phyloP scores from a whole-genome alignment of 2,888 invertebrate genomes.

The Scaptomyza reducta region DNA sequence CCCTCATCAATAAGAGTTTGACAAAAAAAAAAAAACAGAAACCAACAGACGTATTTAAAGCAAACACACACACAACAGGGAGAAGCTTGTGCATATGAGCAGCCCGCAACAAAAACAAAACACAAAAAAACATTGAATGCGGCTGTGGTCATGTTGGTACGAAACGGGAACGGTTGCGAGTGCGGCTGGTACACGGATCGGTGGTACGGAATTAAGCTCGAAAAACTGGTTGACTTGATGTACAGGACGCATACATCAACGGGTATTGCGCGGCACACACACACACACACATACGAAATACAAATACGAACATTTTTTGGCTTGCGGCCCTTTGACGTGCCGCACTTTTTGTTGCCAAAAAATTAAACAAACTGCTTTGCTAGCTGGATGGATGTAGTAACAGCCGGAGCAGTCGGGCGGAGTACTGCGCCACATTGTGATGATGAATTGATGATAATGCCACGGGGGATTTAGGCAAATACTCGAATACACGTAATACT shows the following conservation, averaged over 20 bases:
- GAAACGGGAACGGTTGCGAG: conserved; percentile 9
- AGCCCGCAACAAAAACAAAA: conserved; percentile 24
- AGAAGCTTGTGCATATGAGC: conserved; percentile 44
- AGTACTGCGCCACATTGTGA: conserved; percentile 53
- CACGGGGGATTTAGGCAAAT: conserved; percentile 64
- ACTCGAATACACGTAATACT: conserved; percentile 27
- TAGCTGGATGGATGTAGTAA: conserved; percentile 3
- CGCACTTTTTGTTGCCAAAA: conserved; percentile 62
- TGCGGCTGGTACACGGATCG: conserved; percentile 33
- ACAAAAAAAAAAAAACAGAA: conserved; percentile 5
- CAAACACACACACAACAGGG: conserved; percentile 31
- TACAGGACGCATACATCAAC: conserved; percentile 42
- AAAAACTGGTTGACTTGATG: conserved; percentile 50
- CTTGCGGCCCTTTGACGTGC: conserved; percentile 46
- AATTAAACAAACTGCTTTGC: conserved; percentile 68
- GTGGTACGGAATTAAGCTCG: conserved; percentile 9
- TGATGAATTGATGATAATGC: conserved; percentile 80
- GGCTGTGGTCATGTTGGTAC: conserved; percentile 33
- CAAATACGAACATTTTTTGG: conserved; percentile 28
- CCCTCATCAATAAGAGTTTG: neutral
- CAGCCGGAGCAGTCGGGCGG: neutral
- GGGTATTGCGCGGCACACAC: conserved; percentile 18
- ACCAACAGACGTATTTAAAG: conserved; percentile 43
- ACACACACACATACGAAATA: neutral
- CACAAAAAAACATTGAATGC: conserved; percentile 22